Percentiles rank a stretch among this genome's conserved stretches.
Conservation (phyloP, 2,797 vertebrate genomes). For the Sebastiscus albofasciatus region DNA sequence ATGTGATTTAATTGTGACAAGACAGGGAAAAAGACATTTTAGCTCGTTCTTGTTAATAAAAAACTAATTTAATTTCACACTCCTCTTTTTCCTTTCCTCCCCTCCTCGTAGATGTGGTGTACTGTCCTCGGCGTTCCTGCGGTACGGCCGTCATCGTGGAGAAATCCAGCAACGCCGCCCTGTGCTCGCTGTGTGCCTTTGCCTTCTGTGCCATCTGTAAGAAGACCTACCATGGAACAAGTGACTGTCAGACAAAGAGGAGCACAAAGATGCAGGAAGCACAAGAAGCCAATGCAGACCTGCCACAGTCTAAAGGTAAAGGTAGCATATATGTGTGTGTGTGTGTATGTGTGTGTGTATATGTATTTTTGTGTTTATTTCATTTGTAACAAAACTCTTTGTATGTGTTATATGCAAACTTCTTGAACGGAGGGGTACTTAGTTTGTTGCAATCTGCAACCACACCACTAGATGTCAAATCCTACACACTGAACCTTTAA, state of each 20-base stretch:
- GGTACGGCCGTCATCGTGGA: constrained; percentile 86
- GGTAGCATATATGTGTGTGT: neutral
- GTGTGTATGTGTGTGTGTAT: neutral
- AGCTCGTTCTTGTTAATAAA: neutral
- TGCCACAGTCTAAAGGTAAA: constrained; percentile 52
- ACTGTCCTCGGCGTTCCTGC: constrained; percentile 87
- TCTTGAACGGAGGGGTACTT: too few species aligned
- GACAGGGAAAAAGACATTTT: neutral
- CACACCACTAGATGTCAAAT: too few species aligned
- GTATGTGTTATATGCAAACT: neutral
- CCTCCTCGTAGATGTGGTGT: constrained; percentile 79
- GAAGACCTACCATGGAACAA: constrained; percentile 87
- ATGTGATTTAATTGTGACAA: neutral
- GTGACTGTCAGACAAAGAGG: constrained; percentile 61
- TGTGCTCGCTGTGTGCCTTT: constrained; percentile 87
- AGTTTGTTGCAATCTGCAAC: too few species aligned
- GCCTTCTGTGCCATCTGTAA: constrained; percentile 89
- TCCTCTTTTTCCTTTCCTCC: neutral
- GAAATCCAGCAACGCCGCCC: constrained; percentile 80
- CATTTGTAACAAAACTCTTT: neutral
- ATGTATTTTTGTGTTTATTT: too few species aligned
- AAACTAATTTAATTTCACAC: neutral
- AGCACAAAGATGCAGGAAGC: rapidly evolving
- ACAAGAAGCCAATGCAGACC: constrained; percentile 39
- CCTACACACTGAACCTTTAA: too few species aligned